Base-by-base conservation (phyloP, 2,888 invertebrate species). In the Leptogaster cylindrica region DNA sequence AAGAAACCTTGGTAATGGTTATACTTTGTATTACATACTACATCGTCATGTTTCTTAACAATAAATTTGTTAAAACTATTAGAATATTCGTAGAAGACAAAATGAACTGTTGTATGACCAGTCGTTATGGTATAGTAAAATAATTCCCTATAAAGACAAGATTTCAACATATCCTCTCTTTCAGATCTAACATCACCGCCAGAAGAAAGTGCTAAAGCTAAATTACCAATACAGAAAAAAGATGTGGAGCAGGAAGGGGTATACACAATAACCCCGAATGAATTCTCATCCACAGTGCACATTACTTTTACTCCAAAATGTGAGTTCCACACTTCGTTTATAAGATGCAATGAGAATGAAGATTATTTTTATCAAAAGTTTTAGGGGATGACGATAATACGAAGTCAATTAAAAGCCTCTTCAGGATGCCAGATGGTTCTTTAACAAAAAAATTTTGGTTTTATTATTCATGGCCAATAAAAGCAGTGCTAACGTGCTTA, bases 1-100 rank as follows among this genome's bases (percentile, higher is more conserved):
- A 86, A 74, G 95, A 95, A 78, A 89, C 92, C 0, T 74, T 88
- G 46, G 79, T 88, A 0, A 85, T 95, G 70, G 86, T 91, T 71
- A 77, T 88, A 0, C 81, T 92, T n/a, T 91, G 94, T 75, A 77
- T 89, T 41, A 72, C 86, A 2, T 95, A 95, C 80, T 89, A 91
- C 78, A 72, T 86, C 6, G 73, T 91, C 0, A 88, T 92, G 82
- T 90, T 92, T 76, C 87, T 88, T 74, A 89, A 88, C 73, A 80
- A 82, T 65, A 83, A 83, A 74, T 79, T 86, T 63, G 81, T 83
- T 74, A 81, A 78, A 2, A 75, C 76, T 51, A 77, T 80, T 16
- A 75, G 79, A 31, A 76, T 77, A 20, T 77, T 80, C 44, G 75
- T 81, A 28, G 81, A 81, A 72, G 81, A 80, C 68, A 77, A 77